Conservation (phyloP, 2,888 invertebrate genomes). For the Crossocerus cetratus region DNA sequence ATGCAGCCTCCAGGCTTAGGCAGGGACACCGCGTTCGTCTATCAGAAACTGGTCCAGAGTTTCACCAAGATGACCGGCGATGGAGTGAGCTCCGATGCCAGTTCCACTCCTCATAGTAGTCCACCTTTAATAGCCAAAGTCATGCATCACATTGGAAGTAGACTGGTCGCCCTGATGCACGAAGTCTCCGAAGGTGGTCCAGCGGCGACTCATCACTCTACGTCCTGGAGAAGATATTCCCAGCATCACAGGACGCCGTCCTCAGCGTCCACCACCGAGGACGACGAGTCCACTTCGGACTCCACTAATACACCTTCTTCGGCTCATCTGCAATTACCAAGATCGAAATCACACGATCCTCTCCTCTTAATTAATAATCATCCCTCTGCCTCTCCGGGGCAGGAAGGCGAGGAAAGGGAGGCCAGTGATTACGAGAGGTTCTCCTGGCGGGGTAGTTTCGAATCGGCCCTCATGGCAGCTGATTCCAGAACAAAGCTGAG, state of each 20-base stretch:
- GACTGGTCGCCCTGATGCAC: constrained; percentile 93
- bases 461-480: constrained; percentile 92
- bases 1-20: constrained; percentile 74
- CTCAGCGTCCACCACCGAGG: constrained; percentile 82
- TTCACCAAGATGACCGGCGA: constrained; percentile 86
- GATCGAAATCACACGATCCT: constrained; percentile 91
- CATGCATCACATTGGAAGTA: constrained; percentile 93
- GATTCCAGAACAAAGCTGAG: constrained; percentile 89
- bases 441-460: constrained; percentile 95
- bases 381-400: constrained; percentile 56
- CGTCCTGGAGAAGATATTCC: constrained; percentile 80
- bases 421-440: constrained; percentile 93
- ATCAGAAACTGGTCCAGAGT: constrained; percentile 90
- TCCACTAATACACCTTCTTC: constrained; percentile 78
- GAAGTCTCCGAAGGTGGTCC: constrained; percentile 89
- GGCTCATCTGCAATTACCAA: constrained; percentile 79
- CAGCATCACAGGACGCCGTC: constrained; percentile 81
- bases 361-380: constrained; percentile 75
- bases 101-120: constrained; percentile 81
- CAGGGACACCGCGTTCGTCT: constrained; percentile 91
- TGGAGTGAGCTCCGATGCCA: constrained; percentile 77
- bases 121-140: constrained; percentile 93
- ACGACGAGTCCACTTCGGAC: constrained; percentile 86
- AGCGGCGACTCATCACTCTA: constrained; percentile 76
- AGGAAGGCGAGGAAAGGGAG: constrained; percentile 78